A percentile compares a stretch with the other conserved stretches of the same genome.
These are phyloP conservation scores for Acanthochromis polyacanthus DNA, from an alignment of 2,113 vertebrate species.

Conservation along the genomic window DNA sequence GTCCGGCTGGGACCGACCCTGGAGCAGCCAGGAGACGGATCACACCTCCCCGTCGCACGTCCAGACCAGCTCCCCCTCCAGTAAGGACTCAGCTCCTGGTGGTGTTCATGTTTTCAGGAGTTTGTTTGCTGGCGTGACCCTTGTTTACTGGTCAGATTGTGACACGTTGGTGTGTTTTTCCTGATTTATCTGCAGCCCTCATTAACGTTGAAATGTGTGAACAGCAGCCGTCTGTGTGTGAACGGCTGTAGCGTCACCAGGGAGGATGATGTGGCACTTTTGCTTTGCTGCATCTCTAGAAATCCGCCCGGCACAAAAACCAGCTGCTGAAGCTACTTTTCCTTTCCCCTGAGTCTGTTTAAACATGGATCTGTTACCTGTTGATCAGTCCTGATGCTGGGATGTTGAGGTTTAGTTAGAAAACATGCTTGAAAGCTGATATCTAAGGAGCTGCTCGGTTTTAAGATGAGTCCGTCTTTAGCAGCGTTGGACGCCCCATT, in stretches of 20 bases:
- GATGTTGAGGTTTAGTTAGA: background rate
- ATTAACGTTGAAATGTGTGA: conserved; percentile 34
- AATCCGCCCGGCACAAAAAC: conserved; percentile 30
- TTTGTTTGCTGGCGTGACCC: background rate
- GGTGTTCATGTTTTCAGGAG: background rate
- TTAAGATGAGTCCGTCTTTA: background rate
- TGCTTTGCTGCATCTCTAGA: conserved; percentile 66
- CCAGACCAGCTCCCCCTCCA: conserved; percentile 90
- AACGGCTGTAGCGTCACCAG: conserved; percentile 59
- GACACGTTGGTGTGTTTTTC: background rate
- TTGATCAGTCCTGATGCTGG: conserved; percentile 7
- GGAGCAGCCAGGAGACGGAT: conserved; percentile 96
- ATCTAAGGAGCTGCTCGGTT: background rate
- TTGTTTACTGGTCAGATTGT: background rate
- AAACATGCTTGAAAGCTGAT: background rate
- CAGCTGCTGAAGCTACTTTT: conserved; percentile 29
- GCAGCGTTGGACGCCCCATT: conserved; percentile 5
- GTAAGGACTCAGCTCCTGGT: conserved; percentile 84
- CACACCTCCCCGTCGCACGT: conserved; percentile 77
- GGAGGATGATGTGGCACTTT: conserved; percentile 83
- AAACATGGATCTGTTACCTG: conserved; percentile 21
- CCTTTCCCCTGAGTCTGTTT: background rate
- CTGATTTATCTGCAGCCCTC: conserved; percentile 1
- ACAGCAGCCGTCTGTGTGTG: conserved; percentile 38
- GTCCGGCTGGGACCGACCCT: conserved; percentile 96